Percentiles rank a stretch among this genome's conserved stretches.
Evolutionary conservation across 1,140 invertebrate genomes (phyloP).

Genomic region (Paraescarpia echinospica): DNA sequence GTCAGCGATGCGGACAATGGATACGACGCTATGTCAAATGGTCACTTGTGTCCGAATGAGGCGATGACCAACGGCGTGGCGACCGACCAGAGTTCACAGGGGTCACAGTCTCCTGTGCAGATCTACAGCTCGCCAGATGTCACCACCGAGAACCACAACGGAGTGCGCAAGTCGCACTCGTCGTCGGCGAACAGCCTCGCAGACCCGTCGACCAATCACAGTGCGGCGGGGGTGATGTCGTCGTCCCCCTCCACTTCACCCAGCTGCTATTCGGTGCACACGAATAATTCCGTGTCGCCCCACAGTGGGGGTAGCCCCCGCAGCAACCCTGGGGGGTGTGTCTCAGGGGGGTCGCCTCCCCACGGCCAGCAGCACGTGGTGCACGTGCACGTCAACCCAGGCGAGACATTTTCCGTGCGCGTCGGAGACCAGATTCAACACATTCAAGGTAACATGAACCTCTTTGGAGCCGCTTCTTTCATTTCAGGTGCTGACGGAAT

Average conservation of each 20-base stretch:
- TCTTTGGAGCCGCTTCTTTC: not conserved
- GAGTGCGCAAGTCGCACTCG: not conserved
- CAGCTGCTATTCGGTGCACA: not conserved
- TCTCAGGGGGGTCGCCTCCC: not conserved
- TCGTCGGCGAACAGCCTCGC: not conserved
- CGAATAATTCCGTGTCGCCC: not conserved
- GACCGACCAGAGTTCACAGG: not conserved
- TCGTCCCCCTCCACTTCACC: not conserved
- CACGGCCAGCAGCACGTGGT: slow-evolving; percentile 63
- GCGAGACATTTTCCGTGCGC: slow-evolving; percentile 69
- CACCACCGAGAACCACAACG: not conserved
- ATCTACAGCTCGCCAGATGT: not conserved
- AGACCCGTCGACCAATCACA: not conserved
- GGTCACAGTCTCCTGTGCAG: not conserved
- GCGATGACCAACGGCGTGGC: not conserved
- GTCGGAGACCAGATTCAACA: slow-evolving; percentile 69
- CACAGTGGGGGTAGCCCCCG: not conserved
- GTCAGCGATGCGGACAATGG: not conserved
- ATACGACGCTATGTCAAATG: not conserved
- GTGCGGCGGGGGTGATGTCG: not conserved
- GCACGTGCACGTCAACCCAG: slow-evolving; percentile 71
- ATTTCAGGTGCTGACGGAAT: too few species aligned
- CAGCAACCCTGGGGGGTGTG: not conserved
- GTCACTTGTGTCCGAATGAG: not conserved
- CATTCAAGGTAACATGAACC: slow-evolving; percentile 63